Conservation (phyloP, 2,888 invertebrate species). For the Dolichomitus sp. region DNA sequence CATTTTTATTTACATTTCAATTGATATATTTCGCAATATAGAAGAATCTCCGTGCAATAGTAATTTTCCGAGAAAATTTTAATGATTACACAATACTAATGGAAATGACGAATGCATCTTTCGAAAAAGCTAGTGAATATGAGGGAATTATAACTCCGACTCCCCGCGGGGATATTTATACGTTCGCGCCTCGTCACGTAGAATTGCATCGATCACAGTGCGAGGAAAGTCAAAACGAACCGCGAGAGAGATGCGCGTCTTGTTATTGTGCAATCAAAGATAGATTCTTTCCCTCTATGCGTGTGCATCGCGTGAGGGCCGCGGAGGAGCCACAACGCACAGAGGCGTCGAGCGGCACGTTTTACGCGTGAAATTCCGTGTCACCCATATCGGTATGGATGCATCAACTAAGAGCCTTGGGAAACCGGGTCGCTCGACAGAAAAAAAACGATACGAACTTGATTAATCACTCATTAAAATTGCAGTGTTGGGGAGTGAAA, state of each 20-base stretch:
- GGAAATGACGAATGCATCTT: slow-evolving; percentile 38
- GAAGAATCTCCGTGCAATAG: slow-evolving; percentile 10
- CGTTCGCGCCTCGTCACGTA: slow-evolving; percentile 42
- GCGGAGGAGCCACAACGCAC: slow-evolving; percentile 28
- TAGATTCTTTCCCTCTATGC: slow-evolving; percentile 46
- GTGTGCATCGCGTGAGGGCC: slow-evolving; percentile 60
- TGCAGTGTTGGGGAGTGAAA: background rate
- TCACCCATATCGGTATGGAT: slow-evolving; percentile 46
- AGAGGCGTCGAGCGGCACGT: slow-evolving; percentile 22
- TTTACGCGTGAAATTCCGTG: slow-evolving; percentile 54
- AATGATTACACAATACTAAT: slow-evolving; percentile 42
- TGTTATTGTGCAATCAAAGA: slow-evolving; percentile 68
- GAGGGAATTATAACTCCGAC: slow-evolving; percentile 52
- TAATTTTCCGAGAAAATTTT: slow-evolving; percentile 42
- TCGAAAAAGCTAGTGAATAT: slow-evolving; percentile 48
- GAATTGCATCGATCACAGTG: slow-evolving; percentile 59
- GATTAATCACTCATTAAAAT: slow-evolving; percentile 33
- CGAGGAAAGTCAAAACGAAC: slow-evolving; percentile 21
- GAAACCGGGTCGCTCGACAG: slow-evolving; percentile 23
- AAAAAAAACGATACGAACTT: slow-evolving; percentile 34
- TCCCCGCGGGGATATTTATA: slow-evolving; percentile 33
- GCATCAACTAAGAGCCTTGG: slow-evolving; percentile 18
- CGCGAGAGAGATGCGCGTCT: slow-evolving; percentile 57
- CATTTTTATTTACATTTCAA: slow-evolving; percentile 40
- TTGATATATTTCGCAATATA: slow-evolving; percentile 48